Evolutionary conservation across 92 coral and sea anemone genomes (phyloP).

Genomic region (Palythoa grandiflora): DNA sequence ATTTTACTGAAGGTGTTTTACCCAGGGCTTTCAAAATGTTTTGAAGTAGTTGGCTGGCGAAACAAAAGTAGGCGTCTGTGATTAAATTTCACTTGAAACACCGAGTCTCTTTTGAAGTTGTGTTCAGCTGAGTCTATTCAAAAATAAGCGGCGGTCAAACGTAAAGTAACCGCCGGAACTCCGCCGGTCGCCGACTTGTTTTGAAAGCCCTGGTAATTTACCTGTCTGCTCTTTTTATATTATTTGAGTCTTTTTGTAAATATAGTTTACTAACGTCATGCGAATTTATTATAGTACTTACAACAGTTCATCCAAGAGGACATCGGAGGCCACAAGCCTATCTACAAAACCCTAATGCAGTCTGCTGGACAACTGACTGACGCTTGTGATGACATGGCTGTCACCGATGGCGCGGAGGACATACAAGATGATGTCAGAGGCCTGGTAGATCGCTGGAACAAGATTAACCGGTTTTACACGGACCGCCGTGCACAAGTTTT

Average conservation of each 20-base stretch:
- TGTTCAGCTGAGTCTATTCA: no score
- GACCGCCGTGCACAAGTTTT: slow-evolving; percentile 77
- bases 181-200: no score
- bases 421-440: slow-evolving; percentile 77
- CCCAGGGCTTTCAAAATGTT: no score
- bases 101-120: no score
- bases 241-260: background rate
- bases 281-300: slow-evolving; percentile 58
- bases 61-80: no score
- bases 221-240: no score
- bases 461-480: slow-evolving; percentile 80
- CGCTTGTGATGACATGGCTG: slow-evolving; percentile 78
- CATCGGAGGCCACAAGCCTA: slow-evolving; percentile 93
- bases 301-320: slow-evolving; percentile 94
- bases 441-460: slow-evolving; percentile 81
- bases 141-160: no score
- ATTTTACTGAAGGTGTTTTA: no score
- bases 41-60: no score
- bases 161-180: no score
- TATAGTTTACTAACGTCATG: background rate
- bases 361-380: slow-evolving; percentile 78
- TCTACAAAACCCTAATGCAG: slow-evolving; percentile 81
- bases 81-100: no score
- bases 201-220: no score
- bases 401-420: slow-evolving; percentile 88